Evolutionary conservation across 2,888 invertebrate genomes (phyloP), one percentile per base, ranked within the genome.

Genomic region (Geotrupes spiniger): DNA sequence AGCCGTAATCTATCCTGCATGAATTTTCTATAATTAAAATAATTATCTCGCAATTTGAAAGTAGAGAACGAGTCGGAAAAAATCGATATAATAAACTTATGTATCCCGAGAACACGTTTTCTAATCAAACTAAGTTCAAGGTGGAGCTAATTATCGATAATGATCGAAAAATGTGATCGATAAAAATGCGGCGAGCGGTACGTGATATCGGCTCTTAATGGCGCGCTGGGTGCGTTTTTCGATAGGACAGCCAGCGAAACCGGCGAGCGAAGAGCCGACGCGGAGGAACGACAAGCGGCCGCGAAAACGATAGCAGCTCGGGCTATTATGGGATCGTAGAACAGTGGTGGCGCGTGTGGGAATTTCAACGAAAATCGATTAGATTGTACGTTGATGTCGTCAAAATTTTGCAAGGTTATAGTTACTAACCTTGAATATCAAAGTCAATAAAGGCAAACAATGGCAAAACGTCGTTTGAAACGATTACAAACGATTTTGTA

Each of bases 111-210:
- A 57, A 63, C 58, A 60, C 58, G 61, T 57, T 60, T 61, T 59
- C 61, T 61, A 60, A 62, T 61, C 61, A 61, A 61, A 59, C 58
- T 56, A 56, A 57, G 60, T 61, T 61, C 61, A 62, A 62, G 62
- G 62, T 60, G 60, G 57, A 60, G 55, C 60, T 59, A 62, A 61
- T 62, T 59, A 62, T 62, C 60, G 59, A 62, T 62, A 62, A 60
- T 62, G 54, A 60, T 61, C 60, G 36, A 45, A 55, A 59, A 60
- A 57, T 59, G 54, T 56, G 58, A 60, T 60, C 59, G 57, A 59
- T 59, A 62, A 62, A 59, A 58, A 54, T 38, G 29, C 43, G 40
- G 33, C 38, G 50, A 52, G 40, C 27, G 12, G 17, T 57, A 57
- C 56, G 57, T 55, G 59, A 57, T 59, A 53, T 52, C 42, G 41